Percentiles rank a stretch among this genome's conserved stretches.
phyloP scores from a whole-genome alignment of 2,113 vertebrate genomes.

The Myrmecophaga tridactyla region DNA sequence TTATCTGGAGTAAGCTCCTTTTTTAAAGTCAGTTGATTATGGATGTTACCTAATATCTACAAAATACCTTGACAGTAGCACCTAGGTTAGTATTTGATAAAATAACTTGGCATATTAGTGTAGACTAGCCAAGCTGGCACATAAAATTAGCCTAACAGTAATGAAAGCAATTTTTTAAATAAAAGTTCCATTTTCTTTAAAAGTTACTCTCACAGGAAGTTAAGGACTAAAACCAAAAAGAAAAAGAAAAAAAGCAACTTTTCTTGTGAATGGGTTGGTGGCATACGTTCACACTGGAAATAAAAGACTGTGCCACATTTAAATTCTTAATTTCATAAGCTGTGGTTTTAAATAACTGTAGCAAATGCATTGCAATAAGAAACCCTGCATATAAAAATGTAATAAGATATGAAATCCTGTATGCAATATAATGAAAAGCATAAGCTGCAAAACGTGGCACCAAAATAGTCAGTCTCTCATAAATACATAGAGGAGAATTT shows the following conservation, averaged over 20 bases:
- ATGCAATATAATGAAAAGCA: conserved; percentile 33
- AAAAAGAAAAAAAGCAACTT: not conserved
- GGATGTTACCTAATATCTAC: too few species aligned
- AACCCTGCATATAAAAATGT: not conserved
- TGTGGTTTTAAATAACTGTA: not conserved
- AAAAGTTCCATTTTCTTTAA: not conserved
- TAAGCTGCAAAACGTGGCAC: not conserved
- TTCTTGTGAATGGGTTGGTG: not conserved
- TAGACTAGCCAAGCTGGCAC: too few species aligned
- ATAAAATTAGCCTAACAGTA: not conserved
- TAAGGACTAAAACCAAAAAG: not conserved
- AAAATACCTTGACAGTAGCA: too few species aligned
- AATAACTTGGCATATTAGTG: too few species aligned
- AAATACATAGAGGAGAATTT: conserved; percentile 33
- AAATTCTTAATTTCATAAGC: conserved; percentile 41
- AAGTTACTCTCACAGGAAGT: conserved; percentile 5
- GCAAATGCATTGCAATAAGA: conserved; percentile 4
- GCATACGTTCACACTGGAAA: not conserved
- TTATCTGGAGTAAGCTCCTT: too few species aligned
- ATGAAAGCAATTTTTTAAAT: not conserved
- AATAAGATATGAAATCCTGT: conserved; percentile 33
- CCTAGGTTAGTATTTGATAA: too few species aligned
- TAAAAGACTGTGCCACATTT: not conserved
- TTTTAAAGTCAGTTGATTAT: too few species aligned
- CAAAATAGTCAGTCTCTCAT: not conserved